Percentiles rank a stretch among this genome's conserved stretches.
phyloP scores from a whole-genome alignment of 2,113 vertebrate genomes.

The Pygathrix nemaeus region DNA sequence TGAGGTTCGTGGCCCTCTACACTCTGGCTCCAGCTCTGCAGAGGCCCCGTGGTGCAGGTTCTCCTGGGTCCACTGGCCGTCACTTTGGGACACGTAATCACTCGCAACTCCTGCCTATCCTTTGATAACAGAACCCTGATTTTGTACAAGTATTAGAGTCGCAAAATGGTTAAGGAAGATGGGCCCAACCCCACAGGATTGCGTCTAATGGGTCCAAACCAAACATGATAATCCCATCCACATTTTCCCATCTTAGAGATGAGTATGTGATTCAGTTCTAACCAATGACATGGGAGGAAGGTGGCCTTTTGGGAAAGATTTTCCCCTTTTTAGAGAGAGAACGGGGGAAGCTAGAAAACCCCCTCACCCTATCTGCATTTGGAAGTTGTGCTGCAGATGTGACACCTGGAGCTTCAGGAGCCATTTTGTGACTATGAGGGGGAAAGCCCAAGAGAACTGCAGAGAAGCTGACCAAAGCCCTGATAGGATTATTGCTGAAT shows the following conservation, averaged over 20 bases:
- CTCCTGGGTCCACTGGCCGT: not conserved
- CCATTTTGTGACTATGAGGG: not conserved
- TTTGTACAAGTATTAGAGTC: not conserved
- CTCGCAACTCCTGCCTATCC: not conserved
- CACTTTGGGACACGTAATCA: not conserved
- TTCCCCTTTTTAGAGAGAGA: not conserved
- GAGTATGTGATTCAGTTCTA: not conserved
- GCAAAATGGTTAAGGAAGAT: not conserved
- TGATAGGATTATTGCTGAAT: not conserved
- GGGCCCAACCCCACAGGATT: not conserved
- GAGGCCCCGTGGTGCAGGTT: not conserved
- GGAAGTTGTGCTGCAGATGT: not conserved
- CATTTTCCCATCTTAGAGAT: not conserved
- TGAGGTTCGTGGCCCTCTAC: not conserved
- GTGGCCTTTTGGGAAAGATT: not conserved
- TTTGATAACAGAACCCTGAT: not conserved
- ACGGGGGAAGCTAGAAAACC: not conserved
- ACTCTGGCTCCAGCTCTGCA: not conserved
- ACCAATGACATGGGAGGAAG: not conserved
- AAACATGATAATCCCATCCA: not conserved
- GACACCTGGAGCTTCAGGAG: not conserved
- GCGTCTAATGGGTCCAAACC: not conserved
- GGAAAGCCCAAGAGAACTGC: not conserved
- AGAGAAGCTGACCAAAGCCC: not conserved
- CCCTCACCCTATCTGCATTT: not conserved